Base-by-base conservation (phyloP, 2,888 invertebrate species). In the Tetragonisca angustula region DNA sequence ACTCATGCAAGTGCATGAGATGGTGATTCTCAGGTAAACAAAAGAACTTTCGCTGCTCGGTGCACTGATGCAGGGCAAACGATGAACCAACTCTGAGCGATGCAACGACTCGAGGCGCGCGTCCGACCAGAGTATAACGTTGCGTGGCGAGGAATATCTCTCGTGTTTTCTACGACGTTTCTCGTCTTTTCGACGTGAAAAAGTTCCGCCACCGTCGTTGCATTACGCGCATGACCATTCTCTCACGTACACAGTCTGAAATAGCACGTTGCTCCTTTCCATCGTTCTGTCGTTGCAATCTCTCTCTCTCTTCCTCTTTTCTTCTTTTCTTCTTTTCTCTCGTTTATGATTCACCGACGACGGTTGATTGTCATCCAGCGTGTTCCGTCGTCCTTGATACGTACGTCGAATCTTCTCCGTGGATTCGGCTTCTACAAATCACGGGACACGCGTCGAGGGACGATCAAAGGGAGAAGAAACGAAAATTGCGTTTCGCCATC, bases 1-100 rank as follows among this genome's bases (percentile, higher is more conserved):
- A n/a, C 88, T 90, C 90, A 83, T 89, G 87, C 87, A 87, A 92
- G 89, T 88, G 85, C 88, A 90, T 88, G 89, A 90, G 88, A 92
- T 91, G 90, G 89, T 89, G 89, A 89, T 92, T 92, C 90, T 84
- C 84, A 83, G 70, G 89, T 88, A 72, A 92, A 93, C 93, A 92
- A 93, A 92, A 92, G 92, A 92, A 93, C 93, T 93, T 93, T 93
- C 92, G 91, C 92, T 84, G 90, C 89, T 90, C 87, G 86, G 93
- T 91, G 92, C 91, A 92, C 87, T 89, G 90, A 86, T 82, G 90
- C 88, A 77, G 73, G 71, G 90, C 88, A 78, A 43, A 75, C 76
- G 79, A 76, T 74, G 84, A 86, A 80, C 80, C 77, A 81, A 32
- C 32, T 32, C 4, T 32, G 32, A 82, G 80, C 79, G 64, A 68